These are phyloP conservation scores for Apamea monoglypha DNA, from an alignment of 2,888 invertebrate species.

Conservation along the genomic window DNA sequence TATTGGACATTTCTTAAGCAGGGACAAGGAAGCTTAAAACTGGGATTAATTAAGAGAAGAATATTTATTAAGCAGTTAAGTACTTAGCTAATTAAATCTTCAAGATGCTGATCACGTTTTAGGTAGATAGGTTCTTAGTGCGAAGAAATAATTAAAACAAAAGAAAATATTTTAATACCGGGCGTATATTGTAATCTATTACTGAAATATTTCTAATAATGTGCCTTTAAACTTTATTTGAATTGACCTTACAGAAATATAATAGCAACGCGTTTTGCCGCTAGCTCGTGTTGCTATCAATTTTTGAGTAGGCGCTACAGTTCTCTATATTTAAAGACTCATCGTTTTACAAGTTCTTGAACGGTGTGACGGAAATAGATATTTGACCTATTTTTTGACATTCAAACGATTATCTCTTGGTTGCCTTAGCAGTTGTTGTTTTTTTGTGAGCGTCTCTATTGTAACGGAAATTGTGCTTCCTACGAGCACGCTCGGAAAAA, in stretches of 20 bases:
- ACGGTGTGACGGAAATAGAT: slow-evolving; percentile 45
- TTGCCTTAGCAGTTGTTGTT: slow-evolving; percentile 31
- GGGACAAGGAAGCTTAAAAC: slow-evolving; percentile 26
- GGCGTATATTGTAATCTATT: slow-evolving; percentile 7
- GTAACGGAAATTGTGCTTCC: slow-evolving; percentile 59
- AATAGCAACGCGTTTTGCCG: slow-evolving; percentile 38
- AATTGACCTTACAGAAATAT: slow-evolving; percentile 22
- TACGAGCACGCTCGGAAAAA: slow-evolving; percentile 53
- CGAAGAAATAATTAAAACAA: slow-evolving; percentile 26
- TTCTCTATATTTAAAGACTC: slow-evolving; percentile 35
- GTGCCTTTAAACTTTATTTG: background rate
- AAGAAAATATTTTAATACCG: slow-evolving; percentile 5
- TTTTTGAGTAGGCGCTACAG: slow-evolving; percentile 38
- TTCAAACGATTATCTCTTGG: slow-evolving; percentile 36
- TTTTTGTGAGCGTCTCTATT: slow-evolving; percentile 25
- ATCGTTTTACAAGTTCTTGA: slow-evolving; percentile 33
- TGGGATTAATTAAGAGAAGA: slow-evolving; percentile 30
- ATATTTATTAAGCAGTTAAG: slow-evolving; percentile 27
- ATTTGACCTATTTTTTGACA: slow-evolving; percentile 60
- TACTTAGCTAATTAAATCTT: slow-evolving; percentile 39
- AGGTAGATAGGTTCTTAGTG: slow-evolving; percentile 9
- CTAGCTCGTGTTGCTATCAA: slow-evolving; percentile 4
- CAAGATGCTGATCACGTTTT: slow-evolving; percentile 37
- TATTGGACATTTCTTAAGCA: background rate
- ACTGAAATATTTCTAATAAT: background rate